Percentiles rank a stretch among this genome's conserved stretches.
Conservation (phyloP, 2,797 vertebrate species). For the Sebastes steindachneri region DNA sequence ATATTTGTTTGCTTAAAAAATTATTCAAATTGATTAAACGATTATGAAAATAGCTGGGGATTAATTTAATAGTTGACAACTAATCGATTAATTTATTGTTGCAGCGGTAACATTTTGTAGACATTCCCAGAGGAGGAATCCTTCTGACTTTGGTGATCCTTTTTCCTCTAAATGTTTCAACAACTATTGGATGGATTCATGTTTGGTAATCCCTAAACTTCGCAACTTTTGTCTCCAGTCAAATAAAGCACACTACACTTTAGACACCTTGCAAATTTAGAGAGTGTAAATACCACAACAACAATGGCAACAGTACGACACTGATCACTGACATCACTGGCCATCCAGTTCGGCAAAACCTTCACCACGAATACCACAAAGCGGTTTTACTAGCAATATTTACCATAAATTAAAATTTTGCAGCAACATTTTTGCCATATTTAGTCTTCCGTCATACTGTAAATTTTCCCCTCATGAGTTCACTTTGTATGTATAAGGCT, state of each 20-base stretch:
- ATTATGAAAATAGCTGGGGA: too few species aligned
- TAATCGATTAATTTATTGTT: too few species aligned
- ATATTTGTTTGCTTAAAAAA: too few species aligned
- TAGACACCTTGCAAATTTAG: slow-evolving; percentile 6
- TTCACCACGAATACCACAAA: background rate
- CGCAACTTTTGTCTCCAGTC: slow-evolving; percentile 9
- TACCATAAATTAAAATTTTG: background rate
- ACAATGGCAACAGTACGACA: background rate
- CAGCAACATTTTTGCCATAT: slow-evolving; percentile 48
- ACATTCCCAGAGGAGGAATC: background rate
- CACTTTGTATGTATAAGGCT: slow-evolving; percentile 12
- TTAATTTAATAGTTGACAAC: too few species aligned
- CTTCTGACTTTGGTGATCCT: background rate
- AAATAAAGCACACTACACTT: slow-evolving; percentile 50
- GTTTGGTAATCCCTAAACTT: background rate
- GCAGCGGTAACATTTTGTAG: too few species aligned
- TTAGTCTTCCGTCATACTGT: slow-evolving; percentile 72
- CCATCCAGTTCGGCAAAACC: background rate
- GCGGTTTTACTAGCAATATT: slow-evolving; percentile 59
- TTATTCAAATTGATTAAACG: too few species aligned
- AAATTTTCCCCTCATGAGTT: background rate
- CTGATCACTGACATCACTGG: background rate
- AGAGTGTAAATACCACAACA: slow-evolving; percentile 7
- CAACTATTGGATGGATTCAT: background rate
- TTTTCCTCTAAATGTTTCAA: background rate